These are phyloP conservation scores for Apotomis betuletana DNA, from an alignment of 2,888 invertebrate genomes.

Conservation along the genomic window DNA sequence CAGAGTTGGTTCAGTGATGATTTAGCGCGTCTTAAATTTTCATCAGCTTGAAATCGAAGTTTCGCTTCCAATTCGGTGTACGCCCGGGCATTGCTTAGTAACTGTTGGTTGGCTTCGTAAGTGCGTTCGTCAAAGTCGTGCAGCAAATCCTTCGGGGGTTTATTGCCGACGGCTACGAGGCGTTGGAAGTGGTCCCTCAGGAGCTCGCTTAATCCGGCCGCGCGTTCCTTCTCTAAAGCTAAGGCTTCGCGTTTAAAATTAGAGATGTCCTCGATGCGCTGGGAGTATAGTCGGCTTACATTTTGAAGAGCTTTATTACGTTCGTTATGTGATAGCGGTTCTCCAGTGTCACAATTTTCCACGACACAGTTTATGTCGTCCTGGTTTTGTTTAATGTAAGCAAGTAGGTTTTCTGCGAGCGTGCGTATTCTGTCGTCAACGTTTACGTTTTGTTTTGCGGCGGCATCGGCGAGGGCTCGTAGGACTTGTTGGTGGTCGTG, in stretches of 20 bases:
- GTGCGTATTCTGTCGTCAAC: constrained; percentile 60
- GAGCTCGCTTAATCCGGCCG: constrained; percentile 60
- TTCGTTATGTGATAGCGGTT: constrained; percentile 45
- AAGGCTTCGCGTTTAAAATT: constrained; percentile 62
- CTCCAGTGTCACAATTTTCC: constrained; percentile 43
- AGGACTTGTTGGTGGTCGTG: constrained; percentile 55
- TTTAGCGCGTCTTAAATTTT: constrained; percentile 54
- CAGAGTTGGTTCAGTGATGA: constrained; percentile 64
- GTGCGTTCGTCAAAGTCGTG: constrained; percentile 69
- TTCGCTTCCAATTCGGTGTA: constrained; percentile 65
- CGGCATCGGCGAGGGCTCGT: constrained; percentile 51
- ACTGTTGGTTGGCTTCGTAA: constrained; percentile 72
- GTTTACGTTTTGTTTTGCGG: constrained; percentile 55
- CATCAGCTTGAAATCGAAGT: constrained; percentile 60
- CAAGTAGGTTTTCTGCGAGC: constrained; percentile 59
- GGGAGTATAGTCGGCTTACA: constrained; percentile 51
- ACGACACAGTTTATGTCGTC: constrained; percentile 59
- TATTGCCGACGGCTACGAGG: constrained; percentile 60
- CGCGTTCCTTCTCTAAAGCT: constrained; percentile 63
- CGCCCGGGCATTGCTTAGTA: constrained; percentile 68
- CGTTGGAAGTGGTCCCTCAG: constrained; percentile 65
- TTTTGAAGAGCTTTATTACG: constrained; percentile 54
- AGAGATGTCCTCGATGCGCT: constrained; percentile 54
- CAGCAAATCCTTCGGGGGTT: constrained; percentile 62
- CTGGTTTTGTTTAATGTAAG: constrained; percentile 61